Percentiles rank a stretch among this genome's conserved stretches.
These are phyloP conservation scores for Fabriciana adippe DNA, from an alignment of 2,888 invertebrate genomes.

Conservation along the genomic window DNA sequence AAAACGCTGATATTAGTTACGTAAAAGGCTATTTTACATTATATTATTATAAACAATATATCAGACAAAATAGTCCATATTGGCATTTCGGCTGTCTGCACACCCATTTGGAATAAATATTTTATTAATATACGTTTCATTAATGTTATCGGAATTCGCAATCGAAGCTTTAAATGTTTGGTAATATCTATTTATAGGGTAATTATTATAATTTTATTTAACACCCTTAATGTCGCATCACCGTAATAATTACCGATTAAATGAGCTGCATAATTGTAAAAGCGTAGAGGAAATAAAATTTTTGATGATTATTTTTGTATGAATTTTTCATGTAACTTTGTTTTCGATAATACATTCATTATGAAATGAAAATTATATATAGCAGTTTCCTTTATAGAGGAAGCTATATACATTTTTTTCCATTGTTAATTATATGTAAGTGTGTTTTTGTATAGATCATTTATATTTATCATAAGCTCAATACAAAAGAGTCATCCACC, in stretches of 20 bases:
- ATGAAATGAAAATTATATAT: no score
- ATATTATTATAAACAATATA: neutral
- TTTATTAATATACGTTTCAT: slow-evolving; percentile 22
- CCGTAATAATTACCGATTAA: slow-evolving; percentile 21
- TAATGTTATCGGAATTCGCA: slow-evolving; percentile 23
- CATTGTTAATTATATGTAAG: no score
- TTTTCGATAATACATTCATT: neutral
- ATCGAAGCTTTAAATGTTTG: slow-evolving; percentile 33
- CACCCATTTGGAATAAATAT: slow-evolving; percentile 2
- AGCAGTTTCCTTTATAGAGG: no score
- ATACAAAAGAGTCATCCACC: no score
- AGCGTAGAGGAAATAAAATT: slow-evolving; percentile 7
- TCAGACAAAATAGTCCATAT: neutral
- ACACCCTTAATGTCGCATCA: slow-evolving; percentile 24
- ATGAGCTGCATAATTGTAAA: slow-evolving; percentile 26
- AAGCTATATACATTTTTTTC: no score
- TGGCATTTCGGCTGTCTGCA: slow-evolving; percentile 14
- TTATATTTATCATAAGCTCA: no score
- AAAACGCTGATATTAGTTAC: no score
- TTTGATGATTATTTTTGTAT: slow-evolving; percentile 9
- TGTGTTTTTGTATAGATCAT: no score
- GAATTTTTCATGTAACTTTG: neutral
- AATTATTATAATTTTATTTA: slow-evolving; percentile 38
- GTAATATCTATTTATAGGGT: slow-evolving; percentile 36
- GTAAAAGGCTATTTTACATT: no score